Conservation (phyloP, 1,140 invertebrate genomes). For the Lerema accius region DNA sequence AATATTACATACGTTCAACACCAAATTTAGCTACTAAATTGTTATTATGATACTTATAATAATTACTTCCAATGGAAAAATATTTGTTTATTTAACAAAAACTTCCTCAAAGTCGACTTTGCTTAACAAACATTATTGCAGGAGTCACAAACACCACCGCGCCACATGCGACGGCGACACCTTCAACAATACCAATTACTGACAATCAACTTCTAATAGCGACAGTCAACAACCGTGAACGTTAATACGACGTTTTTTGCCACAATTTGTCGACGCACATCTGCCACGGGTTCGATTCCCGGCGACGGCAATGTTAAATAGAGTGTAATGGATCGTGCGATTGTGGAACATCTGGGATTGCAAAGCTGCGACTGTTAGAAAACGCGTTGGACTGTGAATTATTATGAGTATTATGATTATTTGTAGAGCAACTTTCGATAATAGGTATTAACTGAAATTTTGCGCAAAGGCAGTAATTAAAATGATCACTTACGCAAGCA, state of each 20-base stretch:
- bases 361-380: conserved; percentile 16
- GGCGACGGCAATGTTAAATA: conserved; percentile 15
- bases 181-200: conserved; percentile 26
- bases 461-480: too few relatives aligned
- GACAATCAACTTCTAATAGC: conserved; percentile 20
- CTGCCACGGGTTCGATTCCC: conserved; percentile 27
- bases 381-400: conserved; percentile 1
- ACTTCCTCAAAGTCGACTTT: background rate
- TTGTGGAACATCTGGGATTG: conserved; percentile 33
- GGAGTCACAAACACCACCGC: background rate
- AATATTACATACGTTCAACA: too few relatives aligned
- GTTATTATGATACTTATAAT: too few relatives aligned
- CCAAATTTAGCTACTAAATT: too few relatives aligned
- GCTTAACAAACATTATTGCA: background rate
- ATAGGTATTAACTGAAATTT: too few relatives aligned
- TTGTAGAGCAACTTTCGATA: too few relatives aligned
- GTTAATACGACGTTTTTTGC: conserved; percentile 28
- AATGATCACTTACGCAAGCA: too few relatives aligned
- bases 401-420: background rate
- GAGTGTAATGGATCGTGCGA: conserved; percentile 26
- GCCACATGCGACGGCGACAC: background rate
- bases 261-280: conserved; percentile 32
- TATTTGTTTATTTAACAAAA: background rate
- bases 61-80: too few relatives aligned
- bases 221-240: conserved; percentile 15